phyloP scores from a whole-genome alignment of 2,113 vertebrate genomes.

The Dicrurus megarhynchus region DNA sequence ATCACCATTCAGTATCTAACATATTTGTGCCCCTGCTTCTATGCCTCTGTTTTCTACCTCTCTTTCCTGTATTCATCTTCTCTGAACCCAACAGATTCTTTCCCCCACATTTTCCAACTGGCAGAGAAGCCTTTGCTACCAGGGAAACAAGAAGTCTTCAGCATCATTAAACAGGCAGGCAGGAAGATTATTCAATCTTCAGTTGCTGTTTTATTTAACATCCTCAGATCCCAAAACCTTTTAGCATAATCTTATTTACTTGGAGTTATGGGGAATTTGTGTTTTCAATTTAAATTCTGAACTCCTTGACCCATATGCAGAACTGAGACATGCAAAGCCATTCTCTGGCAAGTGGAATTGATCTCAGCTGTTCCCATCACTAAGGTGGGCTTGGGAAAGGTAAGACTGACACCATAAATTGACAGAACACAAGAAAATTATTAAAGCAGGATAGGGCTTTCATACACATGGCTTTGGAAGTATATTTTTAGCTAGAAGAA shows the following conservation, averaged over 20 bases:
- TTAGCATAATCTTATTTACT: background rate
- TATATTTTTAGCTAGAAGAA: background rate
- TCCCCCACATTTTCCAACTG: background rate
- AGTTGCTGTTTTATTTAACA: background rate
- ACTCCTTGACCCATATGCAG: background rate
- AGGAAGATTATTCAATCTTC: background rate
- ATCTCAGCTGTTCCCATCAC: background rate
- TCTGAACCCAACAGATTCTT: background rate
- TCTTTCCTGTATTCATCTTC: background rate
- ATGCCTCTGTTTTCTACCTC: background rate
- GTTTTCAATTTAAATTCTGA: background rate
- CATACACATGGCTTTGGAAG: background rate
- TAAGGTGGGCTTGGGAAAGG: background rate
- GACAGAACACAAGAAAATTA: background rate
- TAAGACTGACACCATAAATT: background rate
- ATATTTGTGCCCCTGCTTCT: background rate
- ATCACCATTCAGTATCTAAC: background rate
- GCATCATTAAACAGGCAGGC: background rate
- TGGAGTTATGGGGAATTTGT: background rate
- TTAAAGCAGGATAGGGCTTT: background rate
- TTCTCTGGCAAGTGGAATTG: background rate
- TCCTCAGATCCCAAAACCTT: background rate
- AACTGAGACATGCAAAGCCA: background rate
- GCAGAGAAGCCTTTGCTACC: background rate
- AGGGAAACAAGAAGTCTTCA: background rate